These are phyloP conservation scores for Apodemia duryi DNA, from an alignment of 2,888 invertebrate genomes.

Conservation along the genomic window DNA sequence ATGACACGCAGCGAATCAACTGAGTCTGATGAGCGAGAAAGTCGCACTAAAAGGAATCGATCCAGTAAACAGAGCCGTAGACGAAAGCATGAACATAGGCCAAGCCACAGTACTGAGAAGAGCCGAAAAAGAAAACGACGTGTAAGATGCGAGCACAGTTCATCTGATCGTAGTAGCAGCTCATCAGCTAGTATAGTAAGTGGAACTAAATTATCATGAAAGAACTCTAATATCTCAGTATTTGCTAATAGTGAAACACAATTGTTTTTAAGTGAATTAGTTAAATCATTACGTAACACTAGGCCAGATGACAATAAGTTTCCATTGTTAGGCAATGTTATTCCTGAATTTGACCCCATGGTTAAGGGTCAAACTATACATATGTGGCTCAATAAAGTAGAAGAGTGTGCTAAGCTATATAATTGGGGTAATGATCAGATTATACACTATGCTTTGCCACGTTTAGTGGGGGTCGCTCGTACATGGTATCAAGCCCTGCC, in stretches of 20 bases:
- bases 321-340: constrained; percentile 24
- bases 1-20: background rate
- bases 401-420: constrained; percentile 32
- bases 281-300: background rate
- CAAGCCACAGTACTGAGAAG: background rate
- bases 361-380: constrained; percentile 28
- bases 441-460: constrained; percentile 33
- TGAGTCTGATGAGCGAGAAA: background rate
- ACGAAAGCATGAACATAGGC: background rate
- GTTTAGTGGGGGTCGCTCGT: constrained; percentile 29
- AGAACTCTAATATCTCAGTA: background rate
- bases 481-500: constrained; percentile 31
- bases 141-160: background rate
- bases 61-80: background rate
- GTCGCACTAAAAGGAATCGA: background rate
- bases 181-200: background rate
- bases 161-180: background rate
- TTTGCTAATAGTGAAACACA: background rate
- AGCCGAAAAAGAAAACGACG: background rate
- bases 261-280: background rate
- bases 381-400: constrained; percentile 31
- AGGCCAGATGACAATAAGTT: constrained; percentile 19
- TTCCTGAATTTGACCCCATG: constrained; percentile 31
- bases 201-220: background rate
- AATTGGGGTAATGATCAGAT: constrained; percentile 31